Conservation (phyloP, 2,797 vertebrate genomes). For the Zenarchopterus dispar region DNA sequence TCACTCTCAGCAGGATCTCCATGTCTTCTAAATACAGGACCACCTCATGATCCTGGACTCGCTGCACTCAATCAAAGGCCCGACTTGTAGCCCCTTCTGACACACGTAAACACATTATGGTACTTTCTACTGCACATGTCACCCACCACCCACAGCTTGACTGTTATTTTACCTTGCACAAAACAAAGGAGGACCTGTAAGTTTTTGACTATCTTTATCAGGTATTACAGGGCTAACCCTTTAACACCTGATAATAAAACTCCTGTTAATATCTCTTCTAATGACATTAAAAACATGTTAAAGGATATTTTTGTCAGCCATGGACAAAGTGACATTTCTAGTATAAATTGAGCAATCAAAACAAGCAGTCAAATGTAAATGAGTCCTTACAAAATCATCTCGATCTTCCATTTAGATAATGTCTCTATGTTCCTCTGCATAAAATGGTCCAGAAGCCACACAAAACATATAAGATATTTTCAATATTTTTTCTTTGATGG, state of each 20-base stretch:
- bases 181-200: no score
- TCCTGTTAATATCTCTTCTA: no score
- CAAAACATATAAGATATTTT: no score
- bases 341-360: neutral
- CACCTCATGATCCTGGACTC: conserved; percentile 55
- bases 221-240: no score
- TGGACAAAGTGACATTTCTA: neutral
- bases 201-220: no score
- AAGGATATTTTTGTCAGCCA: neutral
- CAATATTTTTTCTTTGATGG: no score
- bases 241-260: no score
- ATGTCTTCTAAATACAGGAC: conserved; percentile 60
- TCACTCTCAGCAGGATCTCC: conserved; percentile 58
- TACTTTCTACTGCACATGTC: conserved; percentile 11
- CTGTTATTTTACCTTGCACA: no score
- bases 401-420: no score
- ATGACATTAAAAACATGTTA: neutral
- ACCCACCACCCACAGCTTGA: neutral
- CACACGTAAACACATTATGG: conserved; percentile 12
- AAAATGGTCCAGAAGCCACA: no score
- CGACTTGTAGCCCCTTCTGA: conserved; percentile 31
- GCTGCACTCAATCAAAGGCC: conserved; percentile 56
- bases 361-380: neutral
- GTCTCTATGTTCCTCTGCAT: no score
- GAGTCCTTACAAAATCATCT: neutral